Percentiles rank a stretch among this genome's conserved stretches.
phyloP scores from a whole-genome alignment of 2,797 vertebrate genomes.

The Melanotaenia pygmaea region DNA sequence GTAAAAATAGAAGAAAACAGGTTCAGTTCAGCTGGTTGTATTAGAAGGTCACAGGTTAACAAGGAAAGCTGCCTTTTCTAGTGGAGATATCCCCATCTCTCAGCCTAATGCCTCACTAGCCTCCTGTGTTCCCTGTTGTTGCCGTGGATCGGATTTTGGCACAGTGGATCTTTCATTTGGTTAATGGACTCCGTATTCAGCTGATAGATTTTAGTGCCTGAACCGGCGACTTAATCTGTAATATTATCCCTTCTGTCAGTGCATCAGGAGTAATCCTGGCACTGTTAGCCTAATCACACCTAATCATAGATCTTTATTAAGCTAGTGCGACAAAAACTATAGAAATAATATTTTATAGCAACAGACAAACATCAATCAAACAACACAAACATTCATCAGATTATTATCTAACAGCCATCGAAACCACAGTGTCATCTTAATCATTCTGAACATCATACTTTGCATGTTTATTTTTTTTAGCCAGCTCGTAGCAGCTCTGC shows the following conservation, averaged over 20 bases:
- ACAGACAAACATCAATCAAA: no score
- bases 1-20: conserved; percentile 5
- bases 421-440: no score
- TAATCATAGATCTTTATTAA: conserved; percentile 41
- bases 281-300: conserved; percentile 31
- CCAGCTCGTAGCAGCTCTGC: no score
- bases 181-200: conserved; percentile 43
- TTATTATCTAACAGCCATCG: no score
- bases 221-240: conserved; percentile 41
- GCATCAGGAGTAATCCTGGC: conserved; percentile 40
- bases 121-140: background rate
- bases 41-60: conserved; percentile 46
- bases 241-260: conserved; percentile 16
- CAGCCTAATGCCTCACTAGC: background rate
- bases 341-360: background rate
- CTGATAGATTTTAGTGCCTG: conserved; percentile 19
- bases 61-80: conserved; percentile 17
- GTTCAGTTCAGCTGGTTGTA: conserved; percentile 12
- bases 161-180: conserved; percentile 46
- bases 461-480: background rate
- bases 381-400: no score
- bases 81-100: conserved; percentile 10
- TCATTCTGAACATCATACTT: no score
- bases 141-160: conserved; percentile 13
- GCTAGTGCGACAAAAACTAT: conserved; percentile 7